Conservation (phyloP, 2,113 vertebrate species). For the Cisticola juncidis region DNA sequence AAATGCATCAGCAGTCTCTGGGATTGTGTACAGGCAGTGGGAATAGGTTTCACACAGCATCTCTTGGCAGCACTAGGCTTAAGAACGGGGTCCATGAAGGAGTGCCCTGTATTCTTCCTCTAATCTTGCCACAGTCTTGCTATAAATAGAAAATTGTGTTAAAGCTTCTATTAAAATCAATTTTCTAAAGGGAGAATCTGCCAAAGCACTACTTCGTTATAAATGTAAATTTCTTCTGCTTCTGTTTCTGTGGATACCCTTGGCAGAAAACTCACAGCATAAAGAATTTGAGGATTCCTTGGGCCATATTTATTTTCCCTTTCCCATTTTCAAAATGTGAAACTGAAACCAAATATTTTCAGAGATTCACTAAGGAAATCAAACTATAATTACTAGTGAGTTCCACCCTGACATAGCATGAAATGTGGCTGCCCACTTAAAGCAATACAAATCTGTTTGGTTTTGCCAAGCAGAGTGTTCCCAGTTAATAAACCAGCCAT, state of each 20-base stretch:
- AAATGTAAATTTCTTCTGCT: not conserved
- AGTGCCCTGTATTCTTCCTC: not conserved
- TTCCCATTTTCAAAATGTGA: not conserved
- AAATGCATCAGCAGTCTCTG: not conserved
- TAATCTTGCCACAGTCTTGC: not conserved
- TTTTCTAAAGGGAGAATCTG: not conserved
- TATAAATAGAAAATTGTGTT: not conserved
- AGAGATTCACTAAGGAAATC: slow-evolving; percentile 8
- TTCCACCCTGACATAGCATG: slow-evolving; percentile 35
- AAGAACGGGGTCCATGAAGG: not conserved
- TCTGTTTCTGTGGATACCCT: not conserved
- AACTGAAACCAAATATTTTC: slow-evolving; percentile 44
- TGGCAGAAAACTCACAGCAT: not conserved
- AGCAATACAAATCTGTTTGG: not conserved
- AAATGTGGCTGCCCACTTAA: slow-evolving; percentile 3
- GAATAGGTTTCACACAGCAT: not conserved
- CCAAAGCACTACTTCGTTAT: not conserved
- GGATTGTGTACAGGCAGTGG: too few relatives aligned
- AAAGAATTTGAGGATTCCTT: not conserved
- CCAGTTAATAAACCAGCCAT: not conserved
- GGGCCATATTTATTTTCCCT: not conserved
- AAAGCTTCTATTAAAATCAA: not conserved
- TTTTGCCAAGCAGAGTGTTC: not conserved
- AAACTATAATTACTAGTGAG: slow-evolving; percentile 12
- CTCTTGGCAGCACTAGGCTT: not conserved